Conservation (phyloP, 2,113 vertebrate species). For the Coptodon bakossiorum region DNA sequence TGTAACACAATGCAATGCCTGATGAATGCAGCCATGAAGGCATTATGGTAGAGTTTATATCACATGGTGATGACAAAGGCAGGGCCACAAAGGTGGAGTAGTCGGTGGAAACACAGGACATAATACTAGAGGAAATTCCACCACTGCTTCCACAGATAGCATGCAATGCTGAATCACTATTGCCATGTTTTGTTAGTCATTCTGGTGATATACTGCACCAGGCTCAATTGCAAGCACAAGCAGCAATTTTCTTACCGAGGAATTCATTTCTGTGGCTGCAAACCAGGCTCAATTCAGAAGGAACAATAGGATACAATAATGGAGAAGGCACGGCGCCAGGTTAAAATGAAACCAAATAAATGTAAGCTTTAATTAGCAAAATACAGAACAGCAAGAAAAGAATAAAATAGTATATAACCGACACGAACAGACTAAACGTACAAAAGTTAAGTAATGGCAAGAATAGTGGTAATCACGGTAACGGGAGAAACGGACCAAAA, state of each 20-base stretch:
- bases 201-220: slow-evolving; percentile 16
- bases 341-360: background rate
- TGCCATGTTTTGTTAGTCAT: background rate
- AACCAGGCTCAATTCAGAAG: slow-evolving; percentile 18
- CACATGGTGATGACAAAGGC: slow-evolving; percentile 23
- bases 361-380: slow-evolving; percentile 7
- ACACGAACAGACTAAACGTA: slow-evolving; percentile 11
- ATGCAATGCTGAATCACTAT: slow-evolving; percentile 39
- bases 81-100: slow-evolving; percentile 7
- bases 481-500: background rate
- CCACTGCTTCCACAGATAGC: slow-evolving; percentile 28
- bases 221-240: background rate
- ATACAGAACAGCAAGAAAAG: slow-evolving; percentile 33
- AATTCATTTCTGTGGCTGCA: slow-evolving; percentile 20
- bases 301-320: background rate
- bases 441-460: slow-evolving; percentile 22
- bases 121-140: slow-evolving; percentile 34
- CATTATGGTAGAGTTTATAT: slow-evolving; percentile 9
- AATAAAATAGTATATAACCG: slow-evolving; percentile 12
- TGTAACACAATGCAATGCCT: slow-evolving; percentile 21
- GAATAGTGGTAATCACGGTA: slow-evolving; percentile 43
- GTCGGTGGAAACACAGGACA: slow-evolving; percentile 26
- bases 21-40: slow-evolving; percentile 36
- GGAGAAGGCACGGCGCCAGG: slow-evolving; percentile 18
- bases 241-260: background rate